phyloP scores from a whole-genome alignment of 2,797 vertebrate species.

The Synanceia verrucosa region DNA sequence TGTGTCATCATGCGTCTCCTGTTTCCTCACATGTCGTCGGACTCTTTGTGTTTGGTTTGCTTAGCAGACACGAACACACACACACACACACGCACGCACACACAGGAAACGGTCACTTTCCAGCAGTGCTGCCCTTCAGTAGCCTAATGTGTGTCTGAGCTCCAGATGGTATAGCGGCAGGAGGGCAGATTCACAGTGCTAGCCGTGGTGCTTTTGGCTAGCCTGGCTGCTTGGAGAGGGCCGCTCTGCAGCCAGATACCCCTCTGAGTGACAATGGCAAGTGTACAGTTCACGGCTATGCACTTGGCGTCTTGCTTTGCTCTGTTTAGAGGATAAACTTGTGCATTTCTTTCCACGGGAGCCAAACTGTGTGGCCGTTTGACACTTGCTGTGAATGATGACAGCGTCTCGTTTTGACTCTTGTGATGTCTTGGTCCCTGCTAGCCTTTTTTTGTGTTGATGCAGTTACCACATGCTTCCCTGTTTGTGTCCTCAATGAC shows the following conservation, averaged over 20 bases:
- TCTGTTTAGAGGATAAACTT: slow-evolving; percentile 20
- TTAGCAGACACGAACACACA: slow-evolving; percentile 22
- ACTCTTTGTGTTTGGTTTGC: slow-evolving; percentile 29
- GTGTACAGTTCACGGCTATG: slow-evolving; percentile 45
- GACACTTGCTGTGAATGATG: slow-evolving; percentile 25
- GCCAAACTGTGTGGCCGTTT: slow-evolving; percentile 36
- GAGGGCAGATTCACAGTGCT: slow-evolving; percentile 71
- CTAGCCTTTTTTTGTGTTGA: slow-evolving; percentile 11
- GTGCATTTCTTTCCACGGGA: slow-evolving; percentile 12
- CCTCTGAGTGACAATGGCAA: slow-evolving; percentile 71
- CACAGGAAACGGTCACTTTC: slow-evolving; percentile 61
- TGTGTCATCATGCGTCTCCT: background rate
- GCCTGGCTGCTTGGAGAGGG: slow-evolving; percentile 52
- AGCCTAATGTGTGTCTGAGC: slow-evolving; percentile 76
- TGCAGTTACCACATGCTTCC: slow-evolving; percentile 39
- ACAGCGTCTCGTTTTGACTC: background rate
- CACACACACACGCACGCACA: slow-evolving; percentile 24
- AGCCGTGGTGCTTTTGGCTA: slow-evolving; percentile 52
- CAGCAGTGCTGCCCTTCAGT: slow-evolving; percentile 70
- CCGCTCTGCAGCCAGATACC: slow-evolving; percentile 59
- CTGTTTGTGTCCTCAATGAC: slow-evolving; percentile 63
- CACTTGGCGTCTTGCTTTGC: slow-evolving; percentile 22
- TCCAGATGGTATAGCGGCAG: slow-evolving; percentile 82
- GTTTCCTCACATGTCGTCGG: slow-evolving; percentile 11
- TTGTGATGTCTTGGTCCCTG: slow-evolving; percentile 4